phyloP scores from a whole-genome alignment of 2,888 invertebrate genomes.

The Scaptomyza polygonia region DNA sequence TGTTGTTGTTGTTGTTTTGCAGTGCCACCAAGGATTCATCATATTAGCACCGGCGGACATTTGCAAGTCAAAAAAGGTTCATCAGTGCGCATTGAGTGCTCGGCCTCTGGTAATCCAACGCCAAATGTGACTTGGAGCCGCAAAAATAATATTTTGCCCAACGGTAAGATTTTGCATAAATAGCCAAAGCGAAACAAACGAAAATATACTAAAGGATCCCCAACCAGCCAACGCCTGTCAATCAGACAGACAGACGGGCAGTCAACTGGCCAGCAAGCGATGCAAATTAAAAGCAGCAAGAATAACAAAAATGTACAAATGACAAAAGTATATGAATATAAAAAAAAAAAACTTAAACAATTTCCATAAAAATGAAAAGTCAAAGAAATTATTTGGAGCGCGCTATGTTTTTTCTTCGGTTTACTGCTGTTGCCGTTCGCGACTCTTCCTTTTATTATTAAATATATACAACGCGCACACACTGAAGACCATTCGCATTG shows the following conservation, averaged over 20 bases:
- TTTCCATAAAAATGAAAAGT: slow-evolving; percentile 77
- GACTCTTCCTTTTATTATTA: slow-evolving; percentile 53
- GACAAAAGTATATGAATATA: slow-evolving; percentile 65
- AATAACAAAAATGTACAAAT: slow-evolving; percentile 37
- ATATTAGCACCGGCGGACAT: slow-evolving; percentile 87
- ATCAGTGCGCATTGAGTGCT: slow-evolving; percentile 91
- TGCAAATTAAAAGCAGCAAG: slow-evolving; percentile 52
- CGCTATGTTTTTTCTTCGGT: slow-evolving; percentile 12
- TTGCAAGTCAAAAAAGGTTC: slow-evolving; percentile 90
- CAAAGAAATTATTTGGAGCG: slow-evolving; percentile 63
- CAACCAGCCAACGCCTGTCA: slow-evolving; percentile 17
- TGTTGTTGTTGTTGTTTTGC: slow-evolving; percentile 55
- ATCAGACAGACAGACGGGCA: slow-evolving; percentile 4
- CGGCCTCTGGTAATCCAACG: slow-evolving; percentile 91
- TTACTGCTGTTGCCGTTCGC: slow-evolving; percentile 13
- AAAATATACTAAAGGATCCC: slow-evolving; percentile 34
- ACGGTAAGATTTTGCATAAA: slow-evolving; percentile 83
- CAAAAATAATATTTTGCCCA: slow-evolving; percentile 85
- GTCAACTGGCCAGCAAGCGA: slow-evolving; percentile 30
- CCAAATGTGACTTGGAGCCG: slow-evolving; percentile 91
- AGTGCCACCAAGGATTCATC: slow-evolving; percentile 88
- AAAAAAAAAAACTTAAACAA: slow-evolving; percentile 66
- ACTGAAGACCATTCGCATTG: slow-evolving; percentile 32
- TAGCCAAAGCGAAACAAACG: slow-evolving; percentile 34
- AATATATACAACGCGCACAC: slow-evolving; percentile 60